Evolutionary conservation across 1,140 invertebrate genomes (phyloP).

Genomic region (Hypsibius dujardini): DNA sequence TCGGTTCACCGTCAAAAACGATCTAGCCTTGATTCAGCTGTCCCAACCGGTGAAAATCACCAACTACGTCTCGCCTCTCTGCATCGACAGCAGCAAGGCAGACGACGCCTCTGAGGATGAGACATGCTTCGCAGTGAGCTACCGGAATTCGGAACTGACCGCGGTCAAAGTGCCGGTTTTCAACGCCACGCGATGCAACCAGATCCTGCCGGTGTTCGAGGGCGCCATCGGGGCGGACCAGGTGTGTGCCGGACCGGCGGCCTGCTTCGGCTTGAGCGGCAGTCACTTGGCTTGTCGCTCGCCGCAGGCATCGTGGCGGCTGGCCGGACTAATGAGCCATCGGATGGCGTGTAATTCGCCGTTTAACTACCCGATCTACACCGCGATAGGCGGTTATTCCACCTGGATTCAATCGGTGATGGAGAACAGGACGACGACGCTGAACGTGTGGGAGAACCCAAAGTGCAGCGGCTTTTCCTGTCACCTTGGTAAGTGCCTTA

Average conservation of each 20-base stretch:
- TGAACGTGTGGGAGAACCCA: background rate
- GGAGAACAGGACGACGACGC: background rate
- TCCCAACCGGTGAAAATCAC: conserved; percentile 10
- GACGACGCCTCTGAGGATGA: no score
- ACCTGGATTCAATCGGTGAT: background rate
- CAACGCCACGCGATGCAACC: background rate
- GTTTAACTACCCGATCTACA: conserved; percentile 2
- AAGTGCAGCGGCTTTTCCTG: background rate
- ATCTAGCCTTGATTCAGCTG: conserved; percentile 4
- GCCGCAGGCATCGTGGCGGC: background rate
- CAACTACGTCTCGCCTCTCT: background rate
- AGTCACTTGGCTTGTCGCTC: background rate
- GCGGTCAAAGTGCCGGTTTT: background rate
- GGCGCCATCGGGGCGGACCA: background rate
- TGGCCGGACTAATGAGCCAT: conserved; percentile 2
- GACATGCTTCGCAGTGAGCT: conserved; percentile 1
- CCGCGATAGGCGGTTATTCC: background rate
- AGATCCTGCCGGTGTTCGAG: background rate
- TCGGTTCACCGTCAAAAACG: conserved; percentile 4
- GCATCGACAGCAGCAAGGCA: background rate
- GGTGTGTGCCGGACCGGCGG: background rate
- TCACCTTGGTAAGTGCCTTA: conserved; percentile 7
- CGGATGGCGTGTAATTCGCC: conserved; percentile 13
- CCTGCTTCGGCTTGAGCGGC: conserved; percentile 11
- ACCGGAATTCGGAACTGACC: background rate